Conservation (phyloP, 2,888 invertebrate species). For the Andrena fulva region DNA sequence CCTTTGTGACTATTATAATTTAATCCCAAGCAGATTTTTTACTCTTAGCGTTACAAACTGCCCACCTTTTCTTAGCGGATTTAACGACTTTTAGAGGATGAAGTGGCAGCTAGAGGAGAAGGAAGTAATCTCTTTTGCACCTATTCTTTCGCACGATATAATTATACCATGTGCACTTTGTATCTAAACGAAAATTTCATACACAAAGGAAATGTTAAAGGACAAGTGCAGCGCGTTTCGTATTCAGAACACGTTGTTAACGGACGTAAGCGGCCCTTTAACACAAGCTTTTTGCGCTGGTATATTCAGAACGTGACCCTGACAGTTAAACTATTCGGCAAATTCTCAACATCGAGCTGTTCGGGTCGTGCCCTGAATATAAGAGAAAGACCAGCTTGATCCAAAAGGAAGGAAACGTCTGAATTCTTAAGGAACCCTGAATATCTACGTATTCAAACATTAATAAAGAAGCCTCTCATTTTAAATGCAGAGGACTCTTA, state of each 20-base stretch:
- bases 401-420: neutral
- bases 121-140: neutral
- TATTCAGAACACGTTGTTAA: constrained; percentile 37
- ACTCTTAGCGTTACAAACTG: no score
- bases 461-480: no score
- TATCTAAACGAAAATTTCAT: constrained; percentile 10
- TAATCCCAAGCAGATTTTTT: no score
- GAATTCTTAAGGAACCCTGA: no score
- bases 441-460: no score
- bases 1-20: no score
- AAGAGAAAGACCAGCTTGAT: neutral
- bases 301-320: constrained; percentile 25
- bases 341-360: constrained; percentile 19
- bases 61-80: neutral
- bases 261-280: constrained; percentile 19
- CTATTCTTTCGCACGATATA: neutral
- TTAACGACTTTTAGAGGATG: neutral
- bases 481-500: no score
- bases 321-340: constrained; percentile 32
- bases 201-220: constrained; percentile 21
- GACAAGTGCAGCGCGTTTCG: constrained; percentile 5
- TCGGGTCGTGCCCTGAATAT: constrained; percentile 22
- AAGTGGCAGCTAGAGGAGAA: neutral
- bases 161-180: constrained; percentile 11
- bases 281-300: constrained; percentile 28